Evolutionary conservation across 2,113 vertebrate species (phyloP).

Genomic region (Misgurnus mizolepis): DNA sequence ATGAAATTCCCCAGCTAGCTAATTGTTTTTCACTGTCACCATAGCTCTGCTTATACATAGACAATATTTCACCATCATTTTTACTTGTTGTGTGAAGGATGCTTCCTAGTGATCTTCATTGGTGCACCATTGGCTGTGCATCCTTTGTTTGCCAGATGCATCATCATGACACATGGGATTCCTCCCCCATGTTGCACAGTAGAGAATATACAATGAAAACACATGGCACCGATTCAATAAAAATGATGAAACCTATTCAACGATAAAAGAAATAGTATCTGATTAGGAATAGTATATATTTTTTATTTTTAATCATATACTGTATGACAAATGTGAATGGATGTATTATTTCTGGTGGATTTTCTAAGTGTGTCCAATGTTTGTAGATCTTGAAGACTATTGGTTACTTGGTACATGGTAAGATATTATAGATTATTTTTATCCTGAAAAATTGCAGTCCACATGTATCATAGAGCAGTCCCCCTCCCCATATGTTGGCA

Average conservation of each 20-base stretch:
- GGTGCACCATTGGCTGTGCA: constrained; percentile 4
- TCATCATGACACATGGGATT: constrained; percentile 1
- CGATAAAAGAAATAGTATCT: too few species aligned
- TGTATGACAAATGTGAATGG: too few species aligned
- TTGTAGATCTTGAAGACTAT: too few species aligned
- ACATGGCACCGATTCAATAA: not conserved
- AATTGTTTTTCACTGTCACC: constrained; percentile 35
- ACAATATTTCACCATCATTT: constrained; percentile 49
- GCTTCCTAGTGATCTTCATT: constrained; percentile 34
- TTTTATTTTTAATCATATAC: too few species aligned
- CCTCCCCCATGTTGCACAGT: not conserved
- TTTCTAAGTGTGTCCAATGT: too few species aligned
- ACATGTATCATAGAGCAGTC: too few species aligned
- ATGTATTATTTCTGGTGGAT: too few species aligned
- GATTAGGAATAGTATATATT: too few species aligned
- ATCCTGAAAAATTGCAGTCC: too few species aligned
- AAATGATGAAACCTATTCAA: not conserved
- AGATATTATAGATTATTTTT: too few species aligned
- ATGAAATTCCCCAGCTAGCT: constrained; percentile 5
- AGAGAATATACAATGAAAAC: not conserved
- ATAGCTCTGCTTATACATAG: constrained; percentile 44
- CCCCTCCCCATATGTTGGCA: too few species aligned
- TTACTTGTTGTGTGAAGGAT: constrained; percentile 31
- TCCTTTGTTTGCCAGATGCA: constrained; percentile 33
- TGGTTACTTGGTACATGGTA: too few species aligned